Evolutionary conservation across 1,140 invertebrate genomes (phyloP), one percentile per base, ranked within the genome.

Genomic region (Berghia stephanieae): DNA sequence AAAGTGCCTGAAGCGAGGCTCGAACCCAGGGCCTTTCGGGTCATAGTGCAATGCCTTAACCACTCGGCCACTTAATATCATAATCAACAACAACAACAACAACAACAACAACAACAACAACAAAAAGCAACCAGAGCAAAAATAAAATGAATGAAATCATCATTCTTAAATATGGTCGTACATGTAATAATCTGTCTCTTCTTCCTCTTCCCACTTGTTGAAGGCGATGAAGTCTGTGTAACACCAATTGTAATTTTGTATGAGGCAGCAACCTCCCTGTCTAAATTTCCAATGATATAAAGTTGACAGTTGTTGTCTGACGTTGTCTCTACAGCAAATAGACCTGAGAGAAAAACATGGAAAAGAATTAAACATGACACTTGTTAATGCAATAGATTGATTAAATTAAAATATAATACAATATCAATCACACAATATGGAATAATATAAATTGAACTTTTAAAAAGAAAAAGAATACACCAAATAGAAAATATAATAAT

Each of bases 161-260:
- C n/a, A n/a, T n/a, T n/a, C n/a, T n/a, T n/a, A n/a, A n/a, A n/a
- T n/a, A n/a, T n/a, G 24, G 24, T 43, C 40, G 38, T 69, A 69
- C 67, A 36, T 69, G 67, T 24, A 4, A 74, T 73, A 18, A 76
- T 75, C 31, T 78, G 75, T 77, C 79, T 63, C 72, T 82, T 82
- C 16, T 27, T 80, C 6, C 76, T 69, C 6, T 27, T 43, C 1
- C n/a, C n/a, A n/a, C n/a, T n/a, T n/a, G n/a, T n/a, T n/a, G n/a
- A n/a, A n/a, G n/a, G n/a, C n/a, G n/a, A n/a, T n/a, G 49, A 2
- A 16, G 55, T 31, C 4, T n/a, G 66, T 42, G 16, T 36, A 13
- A 81, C 79, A 13, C 43, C n/a, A 13, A 81, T 67, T 0, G 76
- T 81, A 3, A 83, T 43, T 63, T 78, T 78, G 43, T 83, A 81